phyloP scores from a whole-genome alignment of 2,113 vertebrate species.

The pig (Sus scrofa) region DNA sequence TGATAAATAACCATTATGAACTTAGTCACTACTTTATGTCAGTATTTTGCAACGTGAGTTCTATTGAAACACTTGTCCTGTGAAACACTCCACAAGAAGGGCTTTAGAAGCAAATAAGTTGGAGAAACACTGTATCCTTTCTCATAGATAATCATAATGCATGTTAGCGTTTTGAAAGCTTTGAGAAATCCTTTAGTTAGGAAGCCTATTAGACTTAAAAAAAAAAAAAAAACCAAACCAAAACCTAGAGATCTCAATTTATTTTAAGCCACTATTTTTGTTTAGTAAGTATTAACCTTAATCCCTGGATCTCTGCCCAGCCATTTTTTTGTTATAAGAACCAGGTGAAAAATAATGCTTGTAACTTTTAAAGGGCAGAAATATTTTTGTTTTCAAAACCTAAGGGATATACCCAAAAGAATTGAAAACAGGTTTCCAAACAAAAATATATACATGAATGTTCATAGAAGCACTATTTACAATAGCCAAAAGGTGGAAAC shows the following conservation, averaged over 20 bases:
- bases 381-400: not conserved
- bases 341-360: not conserved
- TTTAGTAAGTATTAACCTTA: not conserved
- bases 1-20: slow-evolving; percentile 19
- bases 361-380: not conserved
- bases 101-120: not conserved
- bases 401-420: not conserved
- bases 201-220: not conserved
- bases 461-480: not conserved
- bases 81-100: not conserved
- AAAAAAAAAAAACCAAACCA: too few species aligned
- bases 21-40: not conserved
- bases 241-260: not conserved
- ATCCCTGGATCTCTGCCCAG: not conserved
- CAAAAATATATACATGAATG: not conserved
- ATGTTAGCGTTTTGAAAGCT: not conserved
- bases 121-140: slow-evolving; percentile 4
- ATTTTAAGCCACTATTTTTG: not conserved
- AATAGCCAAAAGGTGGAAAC: not conserved
- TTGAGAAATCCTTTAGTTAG: slow-evolving; percentile 37
- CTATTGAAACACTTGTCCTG: not conserved
- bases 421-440: not conserved
- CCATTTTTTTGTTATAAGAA: not conserved
- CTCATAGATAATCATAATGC: not conserved
- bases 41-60: not conserved